Percentiles rank a stretch among this genome's conserved stretches.
These are phyloP conservation scores for Arvicola amphibius DNA, from an alignment of 2,797 vertebrate species.

Conservation along the genomic window DNA sequence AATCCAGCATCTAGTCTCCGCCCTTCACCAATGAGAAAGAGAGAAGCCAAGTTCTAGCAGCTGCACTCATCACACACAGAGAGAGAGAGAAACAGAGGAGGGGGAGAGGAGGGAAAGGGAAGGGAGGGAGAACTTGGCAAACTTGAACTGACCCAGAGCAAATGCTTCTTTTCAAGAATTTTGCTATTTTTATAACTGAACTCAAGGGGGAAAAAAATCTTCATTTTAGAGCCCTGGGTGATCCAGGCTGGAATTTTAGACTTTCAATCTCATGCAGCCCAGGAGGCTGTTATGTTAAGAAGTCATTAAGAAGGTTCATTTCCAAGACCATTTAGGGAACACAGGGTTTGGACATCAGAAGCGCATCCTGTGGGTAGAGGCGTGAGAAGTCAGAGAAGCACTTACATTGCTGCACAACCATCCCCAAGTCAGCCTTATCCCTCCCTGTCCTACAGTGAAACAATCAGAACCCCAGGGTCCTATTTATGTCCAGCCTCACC, in stretches of 20 bases:
- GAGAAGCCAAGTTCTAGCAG: conserved; percentile 45
- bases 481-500: not conserved
- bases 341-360: not conserved
- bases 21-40: conserved; percentile 43
- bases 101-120: not conserved
- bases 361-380: not conserved
- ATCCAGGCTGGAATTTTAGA: conserved; percentile 21
- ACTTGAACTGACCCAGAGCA: conserved; percentile 37
- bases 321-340: not conserved
- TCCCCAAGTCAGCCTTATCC: not conserved
- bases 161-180: conserved; percentile 60
- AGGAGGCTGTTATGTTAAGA: not conserved
- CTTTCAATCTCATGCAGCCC: not conserved
- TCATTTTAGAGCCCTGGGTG: conserved; percentile 28
- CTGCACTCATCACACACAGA: not conserved
- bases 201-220: conserved; percentile 50
- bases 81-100: too few species aligned
- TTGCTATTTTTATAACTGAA: conserved; percentile 71
- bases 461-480: not conserved
- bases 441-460: not conserved
- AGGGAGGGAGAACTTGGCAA: not conserved
- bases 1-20: not conserved
- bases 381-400: not conserved
- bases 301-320: not conserved
- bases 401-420: not conserved